Base-by-base conservation (phyloP, 1,140 invertebrate species). In the Pectinophora gossypiella region DNA sequence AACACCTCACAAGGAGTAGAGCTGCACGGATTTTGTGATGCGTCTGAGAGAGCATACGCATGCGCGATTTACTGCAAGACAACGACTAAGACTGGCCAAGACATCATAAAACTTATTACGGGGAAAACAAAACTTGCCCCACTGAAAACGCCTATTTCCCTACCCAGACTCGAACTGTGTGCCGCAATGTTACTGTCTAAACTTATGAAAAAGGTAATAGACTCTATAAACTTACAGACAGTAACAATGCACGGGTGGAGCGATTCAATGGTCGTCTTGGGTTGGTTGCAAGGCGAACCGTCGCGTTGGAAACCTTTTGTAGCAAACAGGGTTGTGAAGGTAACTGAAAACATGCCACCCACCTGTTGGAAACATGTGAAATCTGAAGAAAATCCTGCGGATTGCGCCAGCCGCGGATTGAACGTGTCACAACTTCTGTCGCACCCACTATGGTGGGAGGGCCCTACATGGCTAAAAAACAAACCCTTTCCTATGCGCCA, bases 201-300 rank as follows among this genome's bases (percentile, higher is more conserved):
- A 44, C 42, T 61, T n/a, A 19, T 69, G 3, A 16, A 38, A 9
- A 47, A 20, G n/a, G 51, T 75, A 4, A 12, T 21, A 13, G n/a
- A 43, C 35, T 42, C 35, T 7, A 20, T 67, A 16, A 36, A 60
- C 16, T n/a, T 54, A 32, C 10, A 35, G 19, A 49, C 18, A 35
- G 19, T 16, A 9, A 18, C 27, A 19, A 19, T 19, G 3, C 10
- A 36, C 36, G 48, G 15, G 5, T 49, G 48, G 48, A 63, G 56
- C 1, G 77, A 87, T 47, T 79, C 76, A 4, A 76, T 63, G 2
- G 76, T 84, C 1, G 68, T 70, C 3, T 38, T 82, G 19, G 38
- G 40, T 16, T 84, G 35, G 78, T 74, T 82, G 19, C 45, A 46
- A 7, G 59, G 48, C 9, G 42, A 40, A 13, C 69, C 74, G 0